Conservation (phyloP, 2,797 vertebrate genomes). For the Fistularia commersonii region DNA sequence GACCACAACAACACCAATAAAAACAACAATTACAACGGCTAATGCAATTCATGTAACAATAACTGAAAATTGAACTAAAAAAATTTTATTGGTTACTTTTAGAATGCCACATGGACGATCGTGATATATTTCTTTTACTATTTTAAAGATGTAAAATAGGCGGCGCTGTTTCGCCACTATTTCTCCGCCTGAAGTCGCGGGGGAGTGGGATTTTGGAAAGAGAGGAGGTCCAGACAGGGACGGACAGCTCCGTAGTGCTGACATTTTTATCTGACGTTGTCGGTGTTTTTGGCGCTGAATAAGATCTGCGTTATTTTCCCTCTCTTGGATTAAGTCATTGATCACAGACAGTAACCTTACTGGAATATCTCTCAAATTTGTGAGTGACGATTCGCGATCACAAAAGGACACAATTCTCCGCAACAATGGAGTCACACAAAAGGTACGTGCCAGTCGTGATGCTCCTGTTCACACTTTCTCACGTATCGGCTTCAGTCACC, state of each 20-base stretch:
- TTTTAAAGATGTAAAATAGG: no score
- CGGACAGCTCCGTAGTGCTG: slow-evolving; percentile 30
- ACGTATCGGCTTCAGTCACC: slow-evolving; percentile 30
- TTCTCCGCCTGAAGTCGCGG: not conserved
- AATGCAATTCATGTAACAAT: no score
- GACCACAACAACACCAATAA: no score
- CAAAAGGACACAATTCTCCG: not conserved
- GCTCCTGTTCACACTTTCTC: slow-evolving; percentile 6
- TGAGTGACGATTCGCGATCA: accelerated
- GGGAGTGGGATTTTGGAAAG: not conserved
- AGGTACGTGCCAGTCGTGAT: slow-evolving; percentile 45
- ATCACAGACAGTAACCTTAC: not conserved
- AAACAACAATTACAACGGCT: no score
- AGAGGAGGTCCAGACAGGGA: not conserved
- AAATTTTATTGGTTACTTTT: no score
- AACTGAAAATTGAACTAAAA: no score
- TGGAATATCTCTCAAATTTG: not conserved
- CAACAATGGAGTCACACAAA: slow-evolving; percentile 15
- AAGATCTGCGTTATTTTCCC: not conserved
- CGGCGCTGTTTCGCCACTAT: slow-evolving; percentile 35
- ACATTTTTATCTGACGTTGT: slow-evolving; percentile 7
- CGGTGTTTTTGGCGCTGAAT: not conserved
- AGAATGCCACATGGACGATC: no score
- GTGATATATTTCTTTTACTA: no score
- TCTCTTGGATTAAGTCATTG: not conserved